Evolutionary conservation across 2,888 invertebrate species (phyloP).

Genomic region (Dicycla oo): DNA sequence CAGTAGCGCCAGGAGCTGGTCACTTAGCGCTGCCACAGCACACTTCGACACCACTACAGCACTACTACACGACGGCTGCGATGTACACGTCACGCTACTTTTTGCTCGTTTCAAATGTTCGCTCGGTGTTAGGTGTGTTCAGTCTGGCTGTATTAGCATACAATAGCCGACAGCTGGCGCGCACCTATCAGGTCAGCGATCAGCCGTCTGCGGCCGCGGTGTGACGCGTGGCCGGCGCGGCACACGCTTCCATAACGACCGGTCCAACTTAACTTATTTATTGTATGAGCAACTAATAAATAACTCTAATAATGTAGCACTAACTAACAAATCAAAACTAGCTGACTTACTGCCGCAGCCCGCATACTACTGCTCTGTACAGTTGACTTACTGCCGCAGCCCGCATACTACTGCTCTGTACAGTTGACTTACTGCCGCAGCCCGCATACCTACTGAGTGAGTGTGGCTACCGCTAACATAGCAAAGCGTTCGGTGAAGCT

Average conservation of each 20-base stretch:
- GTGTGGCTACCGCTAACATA: no score
- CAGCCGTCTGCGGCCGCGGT: slow-evolving; percentile 8
- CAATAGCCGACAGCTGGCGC: slow-evolving; percentile 77
- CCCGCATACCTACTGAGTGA: background rate
- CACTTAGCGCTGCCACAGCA: background rate
- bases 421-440: slow-evolving; percentile 3
- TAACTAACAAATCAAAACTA: slow-evolving; percentile 46
- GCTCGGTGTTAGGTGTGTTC: slow-evolving; percentile 53
- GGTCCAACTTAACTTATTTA: slow-evolving; percentile 43
- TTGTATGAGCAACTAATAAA: slow-evolving; percentile 45
- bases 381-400: slow-evolving; percentile 2
- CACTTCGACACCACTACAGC: background rate
- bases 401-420: background rate
- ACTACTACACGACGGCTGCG: slow-evolving; percentile 17
- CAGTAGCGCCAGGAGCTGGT: no score
- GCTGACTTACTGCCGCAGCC: background rate
- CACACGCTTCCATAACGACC: slow-evolving; percentile 47
- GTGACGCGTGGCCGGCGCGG: slow-evolving; percentile 23
- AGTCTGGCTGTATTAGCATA: slow-evolving; percentile 76
- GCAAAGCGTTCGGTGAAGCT: no score
- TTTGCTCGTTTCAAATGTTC: slow-evolving; percentile 57
- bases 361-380: background rate
- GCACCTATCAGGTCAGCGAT: slow-evolving; percentile 61
- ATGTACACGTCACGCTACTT: slow-evolving; percentile 51
- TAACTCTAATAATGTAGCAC: slow-evolving; percentile 39